Conservation (phyloP, 2,888 invertebrate genomes). For the Allacma fusca region DNA sequence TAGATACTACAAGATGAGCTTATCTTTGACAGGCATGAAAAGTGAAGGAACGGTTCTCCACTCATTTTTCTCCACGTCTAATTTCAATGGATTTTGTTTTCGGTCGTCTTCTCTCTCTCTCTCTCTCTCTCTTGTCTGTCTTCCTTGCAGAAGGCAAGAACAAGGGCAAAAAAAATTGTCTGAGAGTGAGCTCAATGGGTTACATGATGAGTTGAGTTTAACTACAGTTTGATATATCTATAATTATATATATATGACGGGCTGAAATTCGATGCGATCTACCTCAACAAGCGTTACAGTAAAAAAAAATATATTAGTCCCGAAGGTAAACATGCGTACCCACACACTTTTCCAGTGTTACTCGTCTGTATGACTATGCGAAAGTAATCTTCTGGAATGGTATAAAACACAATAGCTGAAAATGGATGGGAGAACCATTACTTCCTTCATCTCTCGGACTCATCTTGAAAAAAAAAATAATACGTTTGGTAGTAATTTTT, state of each 20-base stretch:
- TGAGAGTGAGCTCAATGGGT: conserved; percentile 39
- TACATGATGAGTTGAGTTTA: conserved; percentile 16
- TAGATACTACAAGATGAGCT: neutral
- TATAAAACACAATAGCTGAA: neutral
- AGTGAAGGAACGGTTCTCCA: conserved; percentile 43
- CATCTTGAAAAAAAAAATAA: neutral
- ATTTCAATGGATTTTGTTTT: conserved; percentile 30
- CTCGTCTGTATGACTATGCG: neutral
- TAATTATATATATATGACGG: no score
- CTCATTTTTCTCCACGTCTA: conserved; percentile 37
- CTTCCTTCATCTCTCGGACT: conserved; percentile 21
- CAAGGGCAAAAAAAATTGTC: conserved; percentile 31
- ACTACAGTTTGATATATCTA: no score
- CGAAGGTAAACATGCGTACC: neutral
- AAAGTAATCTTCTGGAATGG: neutral
- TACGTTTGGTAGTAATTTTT: neutral
- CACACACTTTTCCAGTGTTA: neutral
- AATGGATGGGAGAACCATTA: conserved; percentile 16
- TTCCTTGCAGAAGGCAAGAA: conserved; percentile 5
- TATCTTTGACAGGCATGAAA: conserved; percentile 33
- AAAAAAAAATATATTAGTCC: neutral
- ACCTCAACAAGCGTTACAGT: conserved; percentile 39
- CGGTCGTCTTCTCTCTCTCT: no score
- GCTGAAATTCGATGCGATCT: conserved; percentile 11
- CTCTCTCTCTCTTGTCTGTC: no score